phyloP scores from a whole-genome alignment of 1,140 invertebrate genomes.

The Adelges cooleyi region DNA sequence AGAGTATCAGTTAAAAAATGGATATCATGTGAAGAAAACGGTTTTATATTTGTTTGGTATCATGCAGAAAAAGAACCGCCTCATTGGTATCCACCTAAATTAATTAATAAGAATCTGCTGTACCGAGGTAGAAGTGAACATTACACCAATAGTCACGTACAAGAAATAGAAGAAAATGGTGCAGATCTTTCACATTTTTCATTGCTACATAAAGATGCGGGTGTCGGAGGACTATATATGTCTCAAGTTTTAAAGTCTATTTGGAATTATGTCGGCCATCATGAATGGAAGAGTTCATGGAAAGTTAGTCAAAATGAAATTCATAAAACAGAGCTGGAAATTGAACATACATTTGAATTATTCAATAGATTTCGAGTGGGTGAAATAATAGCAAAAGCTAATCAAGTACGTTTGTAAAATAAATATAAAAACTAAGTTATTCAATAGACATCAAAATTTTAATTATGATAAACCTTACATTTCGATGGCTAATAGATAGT shows the following conservation, averaged over 20 bases:
- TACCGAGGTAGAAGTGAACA: conserved; percentile 68
- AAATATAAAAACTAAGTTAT: no score
- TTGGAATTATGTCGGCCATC: conserved; percentile 32
- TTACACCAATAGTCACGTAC: conserved; percentile 57
- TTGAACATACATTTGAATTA: no score
- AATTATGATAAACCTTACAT: no score
- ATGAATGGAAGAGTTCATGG: conserved; percentile 38
- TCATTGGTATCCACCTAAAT: conserved; percentile 52
- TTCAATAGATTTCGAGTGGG: no score
- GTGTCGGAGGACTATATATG: conserved; percentile 43
- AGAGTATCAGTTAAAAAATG: conserved; percentile 53
- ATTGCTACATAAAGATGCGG: conserved; percentile 54
- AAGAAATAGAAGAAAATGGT: conserved; percentile 87
- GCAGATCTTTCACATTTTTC: conserved; percentile 71
- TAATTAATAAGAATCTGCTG: conserved; percentile 46
- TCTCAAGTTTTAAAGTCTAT: conserved; percentile 37
- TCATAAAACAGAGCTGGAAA: no score
- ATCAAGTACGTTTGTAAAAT: no score
- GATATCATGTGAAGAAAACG: conserved; percentile 54
- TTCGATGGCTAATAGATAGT: no score
- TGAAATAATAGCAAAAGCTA: no score
- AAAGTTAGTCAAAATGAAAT: no score
- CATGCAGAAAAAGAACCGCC: conserved; percentile 60
- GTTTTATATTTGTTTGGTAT: conserved; percentile 71
- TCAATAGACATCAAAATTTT: no score